These are phyloP conservation scores for Reticulitermes speratus DNA, from an alignment of 1,140 invertebrate species.

Conservation along the genomic window DNA sequence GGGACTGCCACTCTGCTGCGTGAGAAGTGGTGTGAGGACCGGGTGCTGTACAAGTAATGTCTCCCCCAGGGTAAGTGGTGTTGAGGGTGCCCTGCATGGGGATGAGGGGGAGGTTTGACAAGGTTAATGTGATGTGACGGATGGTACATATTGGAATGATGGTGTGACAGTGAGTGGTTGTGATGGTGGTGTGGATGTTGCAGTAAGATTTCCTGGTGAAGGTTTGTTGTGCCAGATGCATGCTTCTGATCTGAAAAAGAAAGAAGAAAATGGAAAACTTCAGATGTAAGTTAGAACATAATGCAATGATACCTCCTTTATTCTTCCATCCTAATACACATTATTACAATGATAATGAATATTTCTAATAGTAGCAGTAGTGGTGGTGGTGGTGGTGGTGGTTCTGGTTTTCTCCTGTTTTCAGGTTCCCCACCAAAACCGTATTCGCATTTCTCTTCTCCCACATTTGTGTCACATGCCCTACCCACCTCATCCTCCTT, in stretches of 20 bases:
- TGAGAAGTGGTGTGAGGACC: conserved; percentile 49
- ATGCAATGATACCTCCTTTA: no score
- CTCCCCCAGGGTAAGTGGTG: conserved; percentile 39
- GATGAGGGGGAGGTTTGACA: conserved; percentile 20
- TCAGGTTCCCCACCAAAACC: no score
- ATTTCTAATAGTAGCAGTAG: no score
- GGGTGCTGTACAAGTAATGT: conserved; percentile 46
- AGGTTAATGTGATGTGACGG: conserved; percentile 20
- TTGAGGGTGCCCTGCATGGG: neutral
- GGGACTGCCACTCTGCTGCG: conserved; percentile 3
- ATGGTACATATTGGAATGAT: conserved; percentile 26
- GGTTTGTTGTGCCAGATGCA: conserved; percentile 34
- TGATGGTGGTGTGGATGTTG: conserved; percentile 39
- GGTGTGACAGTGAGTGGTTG: conserved; percentile 22
- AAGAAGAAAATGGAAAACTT: neutral
- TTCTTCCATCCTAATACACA: no score
- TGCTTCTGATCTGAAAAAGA: conserved; percentile 47
- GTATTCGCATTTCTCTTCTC: no score
- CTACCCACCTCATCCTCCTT: no score
- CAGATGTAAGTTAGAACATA: neutral
- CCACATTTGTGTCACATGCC: no score
- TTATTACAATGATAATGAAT: no score
- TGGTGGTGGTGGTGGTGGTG: no score
- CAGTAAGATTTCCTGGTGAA: conserved; percentile 48
- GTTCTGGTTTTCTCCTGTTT: no score